Base-by-base conservation (phyloP, 2,113 vertebrate genomes). In the Puma concolor region DNA sequence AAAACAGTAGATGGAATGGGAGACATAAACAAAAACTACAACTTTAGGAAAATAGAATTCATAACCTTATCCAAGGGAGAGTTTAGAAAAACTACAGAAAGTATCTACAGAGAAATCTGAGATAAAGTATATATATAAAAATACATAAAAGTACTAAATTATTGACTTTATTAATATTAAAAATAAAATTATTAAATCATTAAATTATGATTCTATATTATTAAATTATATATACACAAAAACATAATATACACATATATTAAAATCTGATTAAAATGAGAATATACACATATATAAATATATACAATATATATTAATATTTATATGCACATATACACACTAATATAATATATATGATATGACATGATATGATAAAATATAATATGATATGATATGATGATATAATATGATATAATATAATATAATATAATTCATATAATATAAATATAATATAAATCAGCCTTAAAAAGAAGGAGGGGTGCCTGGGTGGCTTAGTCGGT, bases 401-500 rank as follows among this genome's bases (percentile, higher is more conserved):
- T 44, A 44, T 44, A 1, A 44, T 44, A 44, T 44, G 1, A 44
- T 8, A 44, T 44, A 5, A 44, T 44, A 44, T 44, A 7, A 44
- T 7, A 44, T 44, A 1, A 44, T 1, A 44, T 44, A 9, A 44
- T 0, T 44, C 8, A 44, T 1, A 44, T 7, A 8, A 44, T 1
- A 44, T 44, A 7, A 44, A 25, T 9, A 33, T 23, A 38, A n/a
- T 16, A 83, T 27, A 66, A 17, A 38, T 52, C 13, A 54, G 9
- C 16, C 60, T 94, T 44, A n/a, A 79, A 77, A 57, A 17, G 60
- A 54, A 67, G 60, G 21, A 60, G 21, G 57, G 7, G 21, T 0
- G 9, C 57, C 21, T 23, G 57, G 0, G 57, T 23, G 8, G 57
- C 21, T 60, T 23, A 60, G 57, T 60, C 21, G 1, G 21, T 25